phyloP scores from a whole-genome alignment of 2,888 invertebrate species.

The Polietes domitor region DNA sequence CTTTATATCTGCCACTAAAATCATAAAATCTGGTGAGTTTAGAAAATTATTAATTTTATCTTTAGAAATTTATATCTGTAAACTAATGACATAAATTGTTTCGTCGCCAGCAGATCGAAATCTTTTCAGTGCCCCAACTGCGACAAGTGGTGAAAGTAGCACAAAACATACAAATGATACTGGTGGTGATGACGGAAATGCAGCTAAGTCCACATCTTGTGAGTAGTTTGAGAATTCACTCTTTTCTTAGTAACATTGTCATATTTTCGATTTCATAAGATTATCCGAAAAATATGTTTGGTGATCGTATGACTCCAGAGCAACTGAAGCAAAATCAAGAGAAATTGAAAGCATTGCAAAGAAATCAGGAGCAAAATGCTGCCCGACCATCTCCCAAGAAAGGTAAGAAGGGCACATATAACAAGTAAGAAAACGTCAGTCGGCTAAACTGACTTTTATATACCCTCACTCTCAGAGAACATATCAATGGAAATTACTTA shows the following conservation, averaged over 20 bases:
- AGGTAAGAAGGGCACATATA: background rate
- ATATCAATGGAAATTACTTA: too few relatives aligned
- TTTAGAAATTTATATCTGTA: too few relatives aligned
- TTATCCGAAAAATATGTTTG: slow-evolving; percentile 25
- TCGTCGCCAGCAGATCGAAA: background rate
- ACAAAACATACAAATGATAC: background rate
- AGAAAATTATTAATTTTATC: too few relatives aligned
- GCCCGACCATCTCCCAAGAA: background rate
- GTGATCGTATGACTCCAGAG: background rate
- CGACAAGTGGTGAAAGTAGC: background rate
- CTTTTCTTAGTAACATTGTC: too few relatives aligned
- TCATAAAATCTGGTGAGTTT: too few relatives aligned
- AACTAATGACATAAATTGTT: background rate
- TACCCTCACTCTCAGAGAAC: too few relatives aligned
- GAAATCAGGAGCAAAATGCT: background rate
- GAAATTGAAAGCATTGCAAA: slow-evolving; percentile 7
- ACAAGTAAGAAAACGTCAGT: background rate
- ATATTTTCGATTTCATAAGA: background rate
- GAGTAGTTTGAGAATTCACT: background rate
- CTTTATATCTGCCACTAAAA: too few relatives aligned
- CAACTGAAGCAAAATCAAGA: slow-evolving; percentile 7
- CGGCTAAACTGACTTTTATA: too few relatives aligned
- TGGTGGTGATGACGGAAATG: too few relatives aligned
- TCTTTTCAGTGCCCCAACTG: background rate
- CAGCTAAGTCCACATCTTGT: background rate